These are phyloP conservation scores for Cantharis flavilabris DNA, from an alignment of 2,888 invertebrate species.

Conservation along the genomic window DNA sequence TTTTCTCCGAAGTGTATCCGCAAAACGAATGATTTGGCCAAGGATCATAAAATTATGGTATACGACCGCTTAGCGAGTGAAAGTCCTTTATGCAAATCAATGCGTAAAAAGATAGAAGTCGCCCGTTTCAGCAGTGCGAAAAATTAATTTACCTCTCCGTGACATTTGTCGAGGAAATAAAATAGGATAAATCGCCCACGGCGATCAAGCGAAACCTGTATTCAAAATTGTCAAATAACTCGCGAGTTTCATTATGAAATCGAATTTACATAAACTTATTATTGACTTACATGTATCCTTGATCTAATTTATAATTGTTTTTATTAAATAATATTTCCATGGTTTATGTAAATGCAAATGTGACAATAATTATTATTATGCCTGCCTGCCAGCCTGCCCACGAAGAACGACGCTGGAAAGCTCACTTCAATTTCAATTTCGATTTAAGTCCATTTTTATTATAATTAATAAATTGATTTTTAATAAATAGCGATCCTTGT, in stretches of 20 bases:
- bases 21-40: constrained; percentile 11
- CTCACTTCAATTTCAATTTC: background rate
- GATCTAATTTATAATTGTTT: constrained; percentile 8
- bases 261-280: constrained; percentile 8
- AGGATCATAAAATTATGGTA: background rate
- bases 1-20: constrained; percentile 20
- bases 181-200: background rate
- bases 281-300: constrained; percentile 3
- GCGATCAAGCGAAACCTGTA: background rate
- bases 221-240: background rate
- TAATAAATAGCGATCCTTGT: background rate
- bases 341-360: background rate
- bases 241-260: constrained; percentile 1
- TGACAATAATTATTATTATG: background rate
- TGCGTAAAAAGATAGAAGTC: background rate
- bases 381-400: no score
- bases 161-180: background rate
- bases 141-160: background rate
- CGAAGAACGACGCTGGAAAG: background rate
- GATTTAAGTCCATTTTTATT: background rate
- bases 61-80: background rate
- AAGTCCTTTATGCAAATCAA: background rate
- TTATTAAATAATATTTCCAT: background rate
- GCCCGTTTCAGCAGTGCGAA: background rate
- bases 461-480: background rate